Conservation (phyloP, 2,888 invertebrate genomes). For the Microctonus aethiopoides region DNA sequence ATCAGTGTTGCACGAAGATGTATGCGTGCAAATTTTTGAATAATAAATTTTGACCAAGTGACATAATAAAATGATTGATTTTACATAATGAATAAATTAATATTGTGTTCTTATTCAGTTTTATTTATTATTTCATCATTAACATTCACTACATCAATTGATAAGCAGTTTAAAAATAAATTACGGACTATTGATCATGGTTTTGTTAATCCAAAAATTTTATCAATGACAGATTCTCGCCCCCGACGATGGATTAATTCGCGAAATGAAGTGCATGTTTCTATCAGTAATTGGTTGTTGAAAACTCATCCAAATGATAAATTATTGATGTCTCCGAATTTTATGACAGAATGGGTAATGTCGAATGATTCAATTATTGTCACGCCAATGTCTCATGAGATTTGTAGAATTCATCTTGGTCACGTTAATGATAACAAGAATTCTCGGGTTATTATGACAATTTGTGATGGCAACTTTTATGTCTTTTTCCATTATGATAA, state of each 20-base stretch:
- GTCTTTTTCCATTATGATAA: slow-evolving; percentile 69
- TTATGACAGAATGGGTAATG: slow-evolving; percentile 41
- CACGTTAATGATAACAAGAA: slow-evolving; percentile 50
- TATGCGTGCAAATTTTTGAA: neutral
- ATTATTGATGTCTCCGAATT: slow-evolving; percentile 45
- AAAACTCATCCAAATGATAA: slow-evolving; percentile 46
- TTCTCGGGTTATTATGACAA: slow-evolving; percentile 70
- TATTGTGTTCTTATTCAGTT: neutral
- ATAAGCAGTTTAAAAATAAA: neutral
- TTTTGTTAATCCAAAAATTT: slow-evolving; percentile 51
- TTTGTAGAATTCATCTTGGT: slow-evolving; percentile 48
- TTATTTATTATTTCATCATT: neutral
- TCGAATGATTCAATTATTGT: neutral
- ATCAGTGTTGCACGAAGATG: no score
- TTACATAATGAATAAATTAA: slow-evolving; percentile 17
- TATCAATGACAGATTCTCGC: slow-evolving; percentile 33
- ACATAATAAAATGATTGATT: neutral
- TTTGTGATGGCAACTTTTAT: slow-evolving; percentile 70
- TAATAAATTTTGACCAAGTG: neutral
- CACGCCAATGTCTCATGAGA: neutral
- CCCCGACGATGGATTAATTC: slow-evolving; percentile 36
- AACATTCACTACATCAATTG: no score
- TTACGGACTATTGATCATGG: slow-evolving; percentile 33
- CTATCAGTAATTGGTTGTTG: slow-evolving; percentile 54
- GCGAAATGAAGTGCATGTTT: slow-evolving; percentile 38